Conservation (phyloP, 1,140 invertebrate species). For the Drosophila paulistorum region DNA sequence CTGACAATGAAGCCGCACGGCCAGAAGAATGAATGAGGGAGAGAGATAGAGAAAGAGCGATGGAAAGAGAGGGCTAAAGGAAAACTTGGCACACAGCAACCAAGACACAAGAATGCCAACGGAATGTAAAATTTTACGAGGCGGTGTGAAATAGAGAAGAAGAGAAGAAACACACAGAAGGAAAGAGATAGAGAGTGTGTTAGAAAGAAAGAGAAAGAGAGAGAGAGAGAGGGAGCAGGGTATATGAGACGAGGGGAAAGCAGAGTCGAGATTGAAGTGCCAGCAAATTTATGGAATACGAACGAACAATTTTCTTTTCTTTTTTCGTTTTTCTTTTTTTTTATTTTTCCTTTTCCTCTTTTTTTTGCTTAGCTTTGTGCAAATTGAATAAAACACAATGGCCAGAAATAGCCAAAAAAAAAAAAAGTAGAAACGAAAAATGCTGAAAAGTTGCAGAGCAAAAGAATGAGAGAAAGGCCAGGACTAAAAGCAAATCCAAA, state of each 20-base stretch:
- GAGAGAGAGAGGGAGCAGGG: neutral
- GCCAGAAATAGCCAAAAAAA: constrained; percentile 9
- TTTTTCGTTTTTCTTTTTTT: constrained; percentile 44
- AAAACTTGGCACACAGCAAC: constrained; percentile 56
- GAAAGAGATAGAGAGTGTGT: neutral
- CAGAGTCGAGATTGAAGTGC: constrained; percentile 70
- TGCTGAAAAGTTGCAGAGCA: constrained; percentile 32
- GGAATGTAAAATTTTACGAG: constrained; percentile 73
- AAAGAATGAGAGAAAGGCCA: neutral
- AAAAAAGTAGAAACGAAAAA: constrained; percentile 19
- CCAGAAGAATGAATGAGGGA: neutral
- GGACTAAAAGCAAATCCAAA: constrained; percentile 2
- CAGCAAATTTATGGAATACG: constrained; percentile 80
- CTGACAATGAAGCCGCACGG: constrained; percentile 75
- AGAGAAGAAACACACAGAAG: neutral
- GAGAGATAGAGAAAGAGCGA: neutral
- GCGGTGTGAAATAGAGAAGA: constrained; percentile 47
- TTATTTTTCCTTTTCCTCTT: constrained; percentile 23
- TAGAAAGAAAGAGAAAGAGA: constrained; percentile 36
- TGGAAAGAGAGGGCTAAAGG: neutral
- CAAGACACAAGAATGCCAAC: constrained; percentile 50
- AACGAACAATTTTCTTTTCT: constrained; percentile 57
- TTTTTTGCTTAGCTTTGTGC: constrained; percentile 52
- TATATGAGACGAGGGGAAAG: neutral
- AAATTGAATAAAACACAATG: constrained; percentile 75